Conservation (phyloP, 2,888 invertebrate genomes). For the Philereme vetulata region DNA sequence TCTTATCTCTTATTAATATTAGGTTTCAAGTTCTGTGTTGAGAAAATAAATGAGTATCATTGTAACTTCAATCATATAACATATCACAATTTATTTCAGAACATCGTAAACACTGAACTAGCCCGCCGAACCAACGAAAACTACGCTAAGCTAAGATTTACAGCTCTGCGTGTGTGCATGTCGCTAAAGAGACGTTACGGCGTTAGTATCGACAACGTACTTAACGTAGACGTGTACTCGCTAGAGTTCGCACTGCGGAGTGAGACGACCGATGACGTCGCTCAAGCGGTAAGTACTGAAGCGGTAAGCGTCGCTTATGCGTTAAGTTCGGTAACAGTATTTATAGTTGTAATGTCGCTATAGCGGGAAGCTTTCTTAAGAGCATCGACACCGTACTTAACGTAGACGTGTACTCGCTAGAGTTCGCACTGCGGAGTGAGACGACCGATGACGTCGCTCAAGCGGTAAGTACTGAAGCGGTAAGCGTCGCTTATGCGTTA, state of each 20-base stretch:
- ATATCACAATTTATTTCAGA: slow-evolving; percentile 18
- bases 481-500: too few relatives aligned
- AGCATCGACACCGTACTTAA: not conserved
- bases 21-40: too few relatives aligned
- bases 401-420: slow-evolving; percentile 9
- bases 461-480: slow-evolving; percentile 20
- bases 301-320: too few relatives aligned
- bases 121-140: slow-evolving; percentile 5
- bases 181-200: not conserved
- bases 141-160: slow-evolving; percentile 8
- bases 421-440: slow-evolving; percentile 5
- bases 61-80: too few relatives aligned
- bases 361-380: too few relatives aligned
- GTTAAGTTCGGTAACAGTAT: too few relatives aligned
- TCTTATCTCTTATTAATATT: too few relatives aligned
- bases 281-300: slow-evolving; percentile 28
- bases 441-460: slow-evolving; percentile 21
- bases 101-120: slow-evolving; percentile 17
- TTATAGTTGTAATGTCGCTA: too few relatives aligned
- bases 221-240: slow-evolving; percentile 3
- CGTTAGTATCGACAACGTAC: not conserved
- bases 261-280: slow-evolving; percentile 14
- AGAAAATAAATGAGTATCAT: too few relatives aligned
- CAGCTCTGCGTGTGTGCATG: slow-evolving; percentile 20
- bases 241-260: slow-evolving; percentile 6